A percentile compares a stretch with the other conserved stretches of the same genome.
phyloP scores from a whole-genome alignment of 2,797 vertebrate genomes.

The Alosa sapidissima region DNA sequence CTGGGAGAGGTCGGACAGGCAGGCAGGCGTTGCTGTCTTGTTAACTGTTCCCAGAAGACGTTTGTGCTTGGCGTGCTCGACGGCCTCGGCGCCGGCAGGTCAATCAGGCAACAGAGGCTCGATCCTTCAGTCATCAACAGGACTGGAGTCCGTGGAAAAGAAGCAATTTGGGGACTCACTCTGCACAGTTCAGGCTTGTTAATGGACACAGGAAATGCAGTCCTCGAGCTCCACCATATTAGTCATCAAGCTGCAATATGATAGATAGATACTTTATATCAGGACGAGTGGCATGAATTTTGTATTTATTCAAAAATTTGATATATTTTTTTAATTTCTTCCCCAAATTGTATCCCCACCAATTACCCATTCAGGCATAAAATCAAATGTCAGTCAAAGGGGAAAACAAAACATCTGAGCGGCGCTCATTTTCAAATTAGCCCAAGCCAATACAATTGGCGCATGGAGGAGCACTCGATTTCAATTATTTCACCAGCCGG shows the following conservation, averaged over 20 bases:
- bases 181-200: neutral
- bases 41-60: constrained; percentile 23
- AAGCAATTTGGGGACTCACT: neutral
- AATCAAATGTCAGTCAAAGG: constrained; percentile 18
- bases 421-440: neutral
- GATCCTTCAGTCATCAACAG: neutral
- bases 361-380: neutral
- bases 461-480: neutral
- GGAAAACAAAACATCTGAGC: constrained; percentile 14
- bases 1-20: constrained; percentile 10
- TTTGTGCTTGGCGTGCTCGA: neutral
- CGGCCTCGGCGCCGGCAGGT: neutral
- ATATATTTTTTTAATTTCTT: neutral
- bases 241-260: neutral
- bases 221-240: neutral
- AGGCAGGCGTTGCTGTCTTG: constrained; percentile 7
- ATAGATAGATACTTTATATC: neutral
- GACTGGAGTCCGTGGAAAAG: neutral
- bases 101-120: constrained; percentile 9
- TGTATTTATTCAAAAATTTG: neutral
- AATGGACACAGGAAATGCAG: neutral
- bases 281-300: neutral
- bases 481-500: constrained; percentile 10
- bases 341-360: neutral
- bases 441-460: neutral